Evolutionary conservation across 2,113 vertebrate species (phyloP).

Genomic region (Campylomormyrus numenius): DNA sequence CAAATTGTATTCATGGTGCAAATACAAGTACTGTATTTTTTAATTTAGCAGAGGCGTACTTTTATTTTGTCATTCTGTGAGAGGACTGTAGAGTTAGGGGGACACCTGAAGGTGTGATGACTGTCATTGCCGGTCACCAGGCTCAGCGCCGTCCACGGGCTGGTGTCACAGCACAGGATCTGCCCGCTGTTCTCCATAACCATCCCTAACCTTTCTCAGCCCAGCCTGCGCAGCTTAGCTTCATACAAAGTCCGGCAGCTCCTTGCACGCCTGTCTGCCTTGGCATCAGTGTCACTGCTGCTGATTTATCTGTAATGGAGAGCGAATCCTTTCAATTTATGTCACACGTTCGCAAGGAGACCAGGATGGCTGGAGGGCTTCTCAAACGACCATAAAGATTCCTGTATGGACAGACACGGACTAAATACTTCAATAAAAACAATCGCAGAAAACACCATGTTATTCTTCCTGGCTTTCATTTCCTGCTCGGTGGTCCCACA

Average conservation of each 20-base stretch:
- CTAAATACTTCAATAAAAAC: not conserved
- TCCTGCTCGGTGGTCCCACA: not conserved
- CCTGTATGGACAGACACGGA: not conserved
- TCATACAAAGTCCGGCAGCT: not conserved
- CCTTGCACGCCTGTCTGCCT: not conserved
- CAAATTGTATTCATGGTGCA: constrained; percentile 34
- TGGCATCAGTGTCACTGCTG: not conserved
- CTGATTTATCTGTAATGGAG: not conserved
- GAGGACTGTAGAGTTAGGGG: constrained; percentile 23
- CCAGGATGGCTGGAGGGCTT: not conserved
- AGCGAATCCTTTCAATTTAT: not conserved
- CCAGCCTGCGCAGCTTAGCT: not conserved
- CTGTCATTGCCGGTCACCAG: constrained; percentile 11
- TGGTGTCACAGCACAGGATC: not conserved
- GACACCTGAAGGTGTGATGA: constrained; percentile 21
- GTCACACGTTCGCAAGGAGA: not conserved
- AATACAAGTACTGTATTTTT: constrained; percentile 25
- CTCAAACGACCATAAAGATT: not conserved
- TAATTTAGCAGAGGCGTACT: not conserved
- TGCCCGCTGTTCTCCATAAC: not conserved
- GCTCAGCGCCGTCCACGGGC: not conserved
- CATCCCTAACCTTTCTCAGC: not conserved
- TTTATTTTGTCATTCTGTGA: not conserved
- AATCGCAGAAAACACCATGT: not conserved
- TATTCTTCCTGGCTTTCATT: not conserved